A percentile compares a stretch with the other conserved stretches of the same genome.
phyloP scores from a whole-genome alignment of 1,140 invertebrate genomes.

The Drosophila subpulchrella region DNA sequence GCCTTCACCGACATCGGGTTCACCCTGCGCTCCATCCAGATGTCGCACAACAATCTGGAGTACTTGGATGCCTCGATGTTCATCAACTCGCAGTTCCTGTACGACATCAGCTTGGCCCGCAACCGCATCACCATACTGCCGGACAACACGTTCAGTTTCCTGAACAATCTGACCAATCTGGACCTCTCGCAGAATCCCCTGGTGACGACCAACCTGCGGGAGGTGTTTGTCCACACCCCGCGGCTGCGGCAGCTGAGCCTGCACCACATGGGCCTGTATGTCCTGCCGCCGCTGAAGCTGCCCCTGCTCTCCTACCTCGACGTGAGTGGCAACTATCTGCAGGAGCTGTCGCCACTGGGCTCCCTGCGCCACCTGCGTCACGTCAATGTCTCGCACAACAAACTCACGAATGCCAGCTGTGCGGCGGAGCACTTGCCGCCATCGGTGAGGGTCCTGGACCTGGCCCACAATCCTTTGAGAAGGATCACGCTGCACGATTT shows the following conservation, averaged over 20 bases:
- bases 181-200: slow-evolving; percentile 93
- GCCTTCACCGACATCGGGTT: slow-evolving; percentile 91
- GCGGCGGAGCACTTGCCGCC: slow-evolving; percentile 77
- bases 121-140: slow-evolving; percentile 94
- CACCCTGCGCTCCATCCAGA: slow-evolving; percentile 90
- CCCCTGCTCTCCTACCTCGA: slow-evolving; percentile 86
- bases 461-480: slow-evolving; percentile 80
- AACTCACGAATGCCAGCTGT: slow-evolving; percentile 85
- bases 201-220: slow-evolving; percentile 93
- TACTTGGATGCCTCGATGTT: slow-evolving; percentile 95
- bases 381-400: slow-evolving; percentile 88
- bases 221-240: slow-evolving; percentile 94
- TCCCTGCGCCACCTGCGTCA: slow-evolving; percentile 86
- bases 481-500: slow-evolving; percentile 79
- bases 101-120: slow-evolving; percentile 90
- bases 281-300: slow-evolving; percentile 91
- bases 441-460: slow-evolving; percentile 73
- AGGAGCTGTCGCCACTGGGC: slow-evolving; percentile 85
- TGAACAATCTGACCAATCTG: slow-evolving; percentile 90
- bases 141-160: slow-evolving; percentile 94
- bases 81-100: slow-evolving; percentile 91
- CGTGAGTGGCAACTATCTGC: slow-evolving; percentile 83
- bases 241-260: slow-evolving; percentile 91
- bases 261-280: slow-evolving; percentile 90
- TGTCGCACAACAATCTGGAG: slow-evolving; percentile 93